phyloP scores from a whole-genome alignment of 2,113 vertebrate genomes.

The Raja brachyura region DNA sequence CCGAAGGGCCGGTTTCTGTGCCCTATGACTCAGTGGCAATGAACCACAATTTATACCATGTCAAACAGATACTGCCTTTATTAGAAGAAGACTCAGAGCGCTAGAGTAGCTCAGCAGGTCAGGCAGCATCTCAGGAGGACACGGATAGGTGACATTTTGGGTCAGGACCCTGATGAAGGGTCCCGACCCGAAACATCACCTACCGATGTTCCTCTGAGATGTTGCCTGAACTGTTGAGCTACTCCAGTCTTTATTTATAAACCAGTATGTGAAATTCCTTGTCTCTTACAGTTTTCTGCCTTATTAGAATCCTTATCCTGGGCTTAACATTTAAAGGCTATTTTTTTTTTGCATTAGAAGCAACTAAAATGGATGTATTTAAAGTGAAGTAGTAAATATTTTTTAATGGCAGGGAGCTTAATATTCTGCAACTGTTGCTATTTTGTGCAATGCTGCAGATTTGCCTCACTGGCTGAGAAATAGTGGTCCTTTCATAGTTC shows the following conservation, averaged over 20 bases:
- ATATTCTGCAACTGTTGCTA: conserved; percentile 10
- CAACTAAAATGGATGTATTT: neutral
- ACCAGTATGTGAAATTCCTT: no score
- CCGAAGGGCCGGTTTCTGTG: no score
- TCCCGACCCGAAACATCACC: no score
- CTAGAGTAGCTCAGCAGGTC: no score
- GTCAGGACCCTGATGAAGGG: no score
- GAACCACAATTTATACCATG: neutral
- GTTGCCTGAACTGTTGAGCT: no score
- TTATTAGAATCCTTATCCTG: neutral
- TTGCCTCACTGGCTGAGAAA: neutral
- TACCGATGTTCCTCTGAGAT: no score
- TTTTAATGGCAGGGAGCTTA: neutral
- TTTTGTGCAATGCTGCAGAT: neutral
- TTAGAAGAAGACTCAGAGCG: no score
- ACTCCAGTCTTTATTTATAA: no score
- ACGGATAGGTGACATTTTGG: no score
- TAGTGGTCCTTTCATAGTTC: neutral
- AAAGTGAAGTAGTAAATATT: neutral
- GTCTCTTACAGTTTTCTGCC: no score
- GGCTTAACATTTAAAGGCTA: neutral
- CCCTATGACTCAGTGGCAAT: neutral
- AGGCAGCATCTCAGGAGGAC: no score
- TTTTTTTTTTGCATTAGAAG: neutral
- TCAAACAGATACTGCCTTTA: neutral